Base-by-base conservation (phyloP, 2,113 vertebrate species). In the Ptilorrhoa leucosticta region DNA sequence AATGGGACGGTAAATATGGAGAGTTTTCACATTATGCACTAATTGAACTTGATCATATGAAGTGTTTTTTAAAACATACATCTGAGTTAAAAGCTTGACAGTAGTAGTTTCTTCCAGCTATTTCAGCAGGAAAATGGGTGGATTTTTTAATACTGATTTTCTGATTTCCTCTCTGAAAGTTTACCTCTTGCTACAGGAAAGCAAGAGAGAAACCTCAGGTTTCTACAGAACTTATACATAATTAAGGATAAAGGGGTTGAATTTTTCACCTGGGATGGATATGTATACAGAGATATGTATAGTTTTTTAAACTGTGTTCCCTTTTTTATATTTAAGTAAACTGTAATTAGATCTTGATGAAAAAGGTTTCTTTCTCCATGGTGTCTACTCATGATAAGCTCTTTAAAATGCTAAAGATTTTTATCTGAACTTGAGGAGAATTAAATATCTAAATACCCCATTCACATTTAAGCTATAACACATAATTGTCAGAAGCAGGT, bases 1-100 rank as follows among this genome's bases (percentile, higher is more conserved):
- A 64, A 98, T 97, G 97, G 97, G 96, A 87, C 95, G 89, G 97
- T 98, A 96, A 97, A 96, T 97, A 94, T 84, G 44, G 45, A 76
- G 57, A 31, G 4, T 82, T 92, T 79, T 90, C 56, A 39, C 13
- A 1, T 27, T 70, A 6, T 56, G 15, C 28, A 10, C 18, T 66
- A 21, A 10, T 31, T 76, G 19, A 70, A 66, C 14, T 60, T 73
- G 31, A n/a, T 48, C 15, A 10, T 30, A 31, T 28, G 12, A 80
- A 50, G 10, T 54, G 27, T 4, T 77, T 89, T 69, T 48, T 56
- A 48, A 51, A 61, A 47, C 61, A 24, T 13, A 15, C 6, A 73
- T 20, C 6, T 17, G 11, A 39, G 21, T 35, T 56, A 64, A 89
- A 86, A 87, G 3, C 39, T 60, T 81, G 58, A 14, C 16, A 77